These are phyloP conservation scores for Ardeotis arabs DNA, from an alignment of 2,113 vertebrate species.

Conservation along the genomic window DNA sequence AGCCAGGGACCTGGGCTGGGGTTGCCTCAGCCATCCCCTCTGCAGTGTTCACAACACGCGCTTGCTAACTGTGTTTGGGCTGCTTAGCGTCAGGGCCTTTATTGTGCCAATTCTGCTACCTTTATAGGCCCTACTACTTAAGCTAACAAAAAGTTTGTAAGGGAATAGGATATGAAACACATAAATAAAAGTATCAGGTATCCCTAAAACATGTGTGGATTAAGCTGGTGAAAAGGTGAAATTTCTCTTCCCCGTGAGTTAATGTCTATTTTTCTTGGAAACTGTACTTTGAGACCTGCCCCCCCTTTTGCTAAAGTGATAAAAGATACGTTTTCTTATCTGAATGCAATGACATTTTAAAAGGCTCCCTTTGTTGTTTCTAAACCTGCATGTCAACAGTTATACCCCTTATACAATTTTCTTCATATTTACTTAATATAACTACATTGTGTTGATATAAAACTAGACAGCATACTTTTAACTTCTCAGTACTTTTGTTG, in stretches of 20 bases:
- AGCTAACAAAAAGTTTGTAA: slow-evolving; percentile 64
- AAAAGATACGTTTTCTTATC: slow-evolving; percentile 78
- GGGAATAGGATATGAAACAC: slow-evolving; percentile 68
- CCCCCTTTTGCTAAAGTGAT: slow-evolving; percentile 67
- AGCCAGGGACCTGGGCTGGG: background rate
- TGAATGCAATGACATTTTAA: slow-evolving; percentile 80
- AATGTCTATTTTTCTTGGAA: slow-evolving; percentile 77
- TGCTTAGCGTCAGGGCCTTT: slow-evolving; percentile 23
- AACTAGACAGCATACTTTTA: slow-evolving; percentile 74
- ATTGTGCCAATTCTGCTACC: slow-evolving; percentile 51
- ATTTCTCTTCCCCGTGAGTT: slow-evolving; percentile 72
- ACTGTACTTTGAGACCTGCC: slow-evolving; percentile 51
- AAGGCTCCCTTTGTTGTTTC: slow-evolving; percentile 78
- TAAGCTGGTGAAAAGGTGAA: slow-evolving; percentile 79
- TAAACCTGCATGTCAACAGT: slow-evolving; percentile 78
- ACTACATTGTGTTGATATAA: slow-evolving; percentile 72
- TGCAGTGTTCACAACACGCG: rapidly evolving
- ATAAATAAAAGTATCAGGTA: slow-evolving; percentile 75
- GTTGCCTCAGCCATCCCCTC: background rate
- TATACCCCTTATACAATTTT: slow-evolving; percentile 71
- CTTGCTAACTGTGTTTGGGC: background rate
- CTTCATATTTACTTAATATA: slow-evolving; percentile 74
- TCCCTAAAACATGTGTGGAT: slow-evolving; percentile 75
- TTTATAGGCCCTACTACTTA: slow-evolving; percentile 65
- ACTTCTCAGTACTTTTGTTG: slow-evolving; percentile 73